phyloP scores from a whole-genome alignment of 2,113 vertebrate species.

The Misgurnus anguillicaudatus region DNA sequence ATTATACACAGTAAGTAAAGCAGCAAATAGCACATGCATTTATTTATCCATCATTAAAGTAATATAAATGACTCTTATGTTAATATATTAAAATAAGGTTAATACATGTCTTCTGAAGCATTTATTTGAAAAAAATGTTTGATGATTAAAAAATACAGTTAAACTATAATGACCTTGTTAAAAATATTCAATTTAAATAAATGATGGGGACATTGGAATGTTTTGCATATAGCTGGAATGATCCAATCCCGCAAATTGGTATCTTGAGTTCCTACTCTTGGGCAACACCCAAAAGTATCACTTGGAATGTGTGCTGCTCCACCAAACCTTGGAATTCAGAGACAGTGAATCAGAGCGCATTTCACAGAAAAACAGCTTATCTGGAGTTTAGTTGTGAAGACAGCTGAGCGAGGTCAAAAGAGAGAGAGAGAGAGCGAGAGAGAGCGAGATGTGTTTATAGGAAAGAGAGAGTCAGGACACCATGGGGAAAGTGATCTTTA shows the following conservation, averaged over 20 bases:
- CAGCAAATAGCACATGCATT: no score
- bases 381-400: constrained; percentile 24
- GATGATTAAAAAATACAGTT: no score
- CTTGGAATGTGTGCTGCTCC: neutral
- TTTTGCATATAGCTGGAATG: neutral
- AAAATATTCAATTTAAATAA: no score
- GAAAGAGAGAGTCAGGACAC: neutral
- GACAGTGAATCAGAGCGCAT: constrained; percentile 33
- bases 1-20: no score
- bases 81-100: no score
- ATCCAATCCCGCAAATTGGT: neutral
- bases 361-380: constrained; percentile 17
- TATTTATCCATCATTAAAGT: no score
- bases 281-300: constrained; percentile 7
- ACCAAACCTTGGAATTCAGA: constrained; percentile 39
- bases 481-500: constrained; percentile 46
- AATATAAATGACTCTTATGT: no score
- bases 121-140: no score
- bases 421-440: neutral
- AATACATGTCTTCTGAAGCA: no score
- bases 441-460: neutral
- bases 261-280: neutral
- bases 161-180: no score
- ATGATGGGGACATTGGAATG: neutral
- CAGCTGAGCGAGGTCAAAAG: constrained; percentile 33